A percentile compares a stretch with the other conserved stretches of the same genome.
These are phyloP conservation scores for Grapholita molesta DNA, from an alignment of 1,140 invertebrate genomes.

Conservation along the genomic window DNA sequence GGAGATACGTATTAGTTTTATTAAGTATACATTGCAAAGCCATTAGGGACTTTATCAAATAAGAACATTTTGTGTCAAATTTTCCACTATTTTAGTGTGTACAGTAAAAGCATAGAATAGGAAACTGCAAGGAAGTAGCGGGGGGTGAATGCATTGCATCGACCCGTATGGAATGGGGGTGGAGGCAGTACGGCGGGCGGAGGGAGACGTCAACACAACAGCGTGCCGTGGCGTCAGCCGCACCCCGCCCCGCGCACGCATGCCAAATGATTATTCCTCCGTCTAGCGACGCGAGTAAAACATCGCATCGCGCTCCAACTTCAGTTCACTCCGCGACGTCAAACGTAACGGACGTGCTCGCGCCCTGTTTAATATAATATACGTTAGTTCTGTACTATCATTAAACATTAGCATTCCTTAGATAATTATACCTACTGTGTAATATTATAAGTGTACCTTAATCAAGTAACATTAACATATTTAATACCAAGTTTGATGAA, in stretches of 20 bases:
- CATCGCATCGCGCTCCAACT: slow-evolving; percentile 12
- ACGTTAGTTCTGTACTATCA: slow-evolving; percentile 33
- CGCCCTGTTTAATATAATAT: slow-evolving; percentile 24
- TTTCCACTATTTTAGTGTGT: too few species aligned
- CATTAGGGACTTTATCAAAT: too few species aligned
- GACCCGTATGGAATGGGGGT: background rate
- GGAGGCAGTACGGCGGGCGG: slow-evolving; percentile 26
- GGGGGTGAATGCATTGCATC: slow-evolving; percentile 17
- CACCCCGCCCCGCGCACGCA: slow-evolving; percentile 21
- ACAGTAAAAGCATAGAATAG: background rate
- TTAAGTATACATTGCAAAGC: too few species aligned
- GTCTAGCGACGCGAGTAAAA: slow-evolving; percentile 15
- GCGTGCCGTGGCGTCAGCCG: slow-evolving; percentile 16
- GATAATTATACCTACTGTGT: slow-evolving; percentile 40
- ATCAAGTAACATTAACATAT: slow-evolving; percentile 32
- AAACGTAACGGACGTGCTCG: slow-evolving; percentile 49
- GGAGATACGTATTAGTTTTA: too few species aligned
- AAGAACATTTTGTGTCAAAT: too few species aligned
- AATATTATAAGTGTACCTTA: slow-evolving; percentile 23
- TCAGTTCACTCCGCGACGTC: slow-evolving; percentile 26
- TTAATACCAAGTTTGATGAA: slow-evolving; percentile 52
- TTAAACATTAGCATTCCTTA: slow-evolving; percentile 54
- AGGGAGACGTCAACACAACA: slow-evolving; percentile 25
- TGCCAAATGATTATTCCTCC: slow-evolving; percentile 7
- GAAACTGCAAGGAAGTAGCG: background rate